Percentiles rank a stretch among this genome's conserved stretches.
These are phyloP conservation scores for Protosalanx chinensis DNA, from an alignment of 2,797 vertebrate species.

Conservation along the genomic window DNA sequence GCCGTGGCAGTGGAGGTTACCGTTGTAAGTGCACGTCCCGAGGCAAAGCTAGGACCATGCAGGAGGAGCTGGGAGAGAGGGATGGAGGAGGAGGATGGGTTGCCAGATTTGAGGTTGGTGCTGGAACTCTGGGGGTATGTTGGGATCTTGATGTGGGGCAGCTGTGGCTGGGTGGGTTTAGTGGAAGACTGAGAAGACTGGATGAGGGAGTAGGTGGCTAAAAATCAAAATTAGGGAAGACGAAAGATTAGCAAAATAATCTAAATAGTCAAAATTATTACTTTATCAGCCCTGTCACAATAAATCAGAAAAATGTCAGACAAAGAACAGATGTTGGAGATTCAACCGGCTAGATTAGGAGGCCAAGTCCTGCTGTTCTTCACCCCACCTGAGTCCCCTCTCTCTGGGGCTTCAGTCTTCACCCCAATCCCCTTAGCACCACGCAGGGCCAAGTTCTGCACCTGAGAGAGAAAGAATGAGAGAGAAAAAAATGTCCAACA, in stretches of 20 bases:
- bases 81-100: conserved; percentile 56
- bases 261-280: background rate
- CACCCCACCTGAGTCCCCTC: conserved; percentile 65
- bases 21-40: conserved; percentile 61
- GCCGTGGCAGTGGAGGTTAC: conserved; percentile 59
- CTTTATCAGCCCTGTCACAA: background rate
- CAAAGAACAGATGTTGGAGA: conserved; percentile 4
- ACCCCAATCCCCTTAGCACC: conserved; percentile 69
- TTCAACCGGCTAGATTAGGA: background rate
- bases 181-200: conserved; percentile 47
- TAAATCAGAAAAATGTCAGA: background rate
- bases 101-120: conserved; percentile 58
- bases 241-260: background rate
- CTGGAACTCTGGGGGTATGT: conserved; percentile 66
- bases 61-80: conserved; percentile 75
- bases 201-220: conserved; percentile 80
- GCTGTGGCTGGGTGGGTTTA: conserved; percentile 69
- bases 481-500: background rate
- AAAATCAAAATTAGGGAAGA: background rate
- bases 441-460: conserved; percentile 90
- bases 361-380: background rate
- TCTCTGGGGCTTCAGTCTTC: conserved; percentile 73
- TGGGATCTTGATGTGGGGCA: conserved; percentile 71
- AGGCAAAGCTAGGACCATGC: conserved; percentile 57
- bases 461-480: conserved; percentile 57